Evolutionary conservation across 2,797 vertebrate genomes (phyloP), one percentile per base, ranked within the genome.

Genomic region (Momotus momota): DNA sequence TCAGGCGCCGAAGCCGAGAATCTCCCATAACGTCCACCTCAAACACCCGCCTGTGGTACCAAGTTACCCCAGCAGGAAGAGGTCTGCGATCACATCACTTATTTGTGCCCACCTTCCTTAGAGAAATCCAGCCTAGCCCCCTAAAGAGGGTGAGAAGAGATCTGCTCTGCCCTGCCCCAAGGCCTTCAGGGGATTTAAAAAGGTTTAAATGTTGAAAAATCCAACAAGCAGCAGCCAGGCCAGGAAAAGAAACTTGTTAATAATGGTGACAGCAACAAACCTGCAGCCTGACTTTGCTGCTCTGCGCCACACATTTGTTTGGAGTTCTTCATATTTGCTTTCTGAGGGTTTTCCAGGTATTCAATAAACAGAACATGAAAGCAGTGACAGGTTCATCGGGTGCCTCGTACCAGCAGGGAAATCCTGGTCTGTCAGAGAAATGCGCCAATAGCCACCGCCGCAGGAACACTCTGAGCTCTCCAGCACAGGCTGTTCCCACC

Each of bases 251-350:
- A 61, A 38, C 64, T 41, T 66, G 54, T 80, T 93, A 86, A 22
- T 45, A 64, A 73, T 2, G 23, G 41, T 72, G 87, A 80, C 81
- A 86, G 91, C 43, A 84, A 77, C 21, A 60, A 95, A 88, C 14
- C 58, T 7, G 40, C 90, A 90, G 88, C 60, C 20, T 0, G 14
- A 35, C 43, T 84, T 35, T 67, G 70, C 83, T 86, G 86, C 90
- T 90, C 67, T n/a, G 81, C 3, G 14, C 54, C 71, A 60, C 62
- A 2, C 1, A 0, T 57, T 85, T 79, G 60, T 49, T 96, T 66
- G 61, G 60, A 84, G 65, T 88, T 87, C 65, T 88, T 79, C 88
- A 84, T 19, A 22, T 86, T 95, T 94, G 82, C 74, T 90, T 93
- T 92, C 12, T 2, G 51, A 92, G 81, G 25, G 27, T 40, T 86